These are phyloP conservation scores for Morelia viridis DNA, from an alignment of 2,797 vertebrate species.

Conservation along the genomic window DNA sequence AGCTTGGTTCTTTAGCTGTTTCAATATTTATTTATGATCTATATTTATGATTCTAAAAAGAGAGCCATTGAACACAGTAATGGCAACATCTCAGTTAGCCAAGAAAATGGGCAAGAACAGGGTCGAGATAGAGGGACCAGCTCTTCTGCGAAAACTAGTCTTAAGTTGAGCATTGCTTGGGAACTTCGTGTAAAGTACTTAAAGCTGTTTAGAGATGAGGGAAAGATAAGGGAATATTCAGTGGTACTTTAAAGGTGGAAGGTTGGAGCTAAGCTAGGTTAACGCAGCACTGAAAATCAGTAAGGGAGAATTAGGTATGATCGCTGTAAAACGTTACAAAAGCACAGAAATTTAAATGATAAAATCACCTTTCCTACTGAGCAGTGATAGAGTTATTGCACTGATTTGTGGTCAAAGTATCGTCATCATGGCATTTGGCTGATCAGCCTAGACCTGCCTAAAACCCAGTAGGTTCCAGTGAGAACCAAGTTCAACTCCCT, in stretches of 20 bases:
- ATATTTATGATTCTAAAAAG: accelerated
- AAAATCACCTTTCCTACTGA: background rate
- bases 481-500: background rate
- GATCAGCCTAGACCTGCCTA: background rate
- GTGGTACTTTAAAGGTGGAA: background rate
- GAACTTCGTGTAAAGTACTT: background rate
- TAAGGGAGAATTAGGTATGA: background rate
- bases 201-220: background rate
- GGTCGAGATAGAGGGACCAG: background rate
- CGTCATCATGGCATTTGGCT: background rate
- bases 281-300: background rate
- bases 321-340: background rate
- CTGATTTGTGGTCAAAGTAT: background rate
- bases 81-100: background rate
- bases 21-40: background rate
- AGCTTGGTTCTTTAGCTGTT: background rate
- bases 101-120: background rate
- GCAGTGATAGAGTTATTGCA: background rate
- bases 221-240: background rate
- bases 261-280: background rate
- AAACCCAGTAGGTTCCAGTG: background rate
- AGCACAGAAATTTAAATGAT: background rate
- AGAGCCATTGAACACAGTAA: accelerated
- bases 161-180: background rate
- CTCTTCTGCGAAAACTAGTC: background rate